Evolutionary conservation across 2,888 invertebrate species (phyloP).

Genomic region (Zygaena filipendulae): DNA sequence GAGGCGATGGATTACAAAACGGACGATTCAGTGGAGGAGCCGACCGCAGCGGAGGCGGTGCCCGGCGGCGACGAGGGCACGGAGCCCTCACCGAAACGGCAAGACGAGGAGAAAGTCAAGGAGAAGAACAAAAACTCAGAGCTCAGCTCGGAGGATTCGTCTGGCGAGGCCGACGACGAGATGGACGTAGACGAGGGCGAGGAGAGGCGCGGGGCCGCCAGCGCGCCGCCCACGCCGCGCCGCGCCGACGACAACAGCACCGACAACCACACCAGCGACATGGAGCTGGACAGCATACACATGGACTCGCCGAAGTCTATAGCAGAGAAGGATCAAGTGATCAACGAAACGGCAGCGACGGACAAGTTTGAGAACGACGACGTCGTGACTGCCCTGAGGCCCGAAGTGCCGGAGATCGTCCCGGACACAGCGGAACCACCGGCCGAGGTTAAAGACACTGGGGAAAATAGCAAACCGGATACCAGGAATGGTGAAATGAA

Average conservation of each 20-base stretch:
- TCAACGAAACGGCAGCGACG: slow-evolving; percentile 32
- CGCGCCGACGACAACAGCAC: slow-evolving; percentile 52
- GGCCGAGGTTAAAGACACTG: slow-evolving; percentile 21
- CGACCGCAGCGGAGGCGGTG: slow-evolving; percentile 13
- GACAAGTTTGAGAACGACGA: slow-evolving; percentile 30
- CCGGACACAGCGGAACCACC: slow-evolving; percentile 23
- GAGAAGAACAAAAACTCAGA: slow-evolving; percentile 49
- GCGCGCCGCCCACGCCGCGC: slow-evolving; percentile 42
- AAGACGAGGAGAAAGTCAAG: slow-evolving; percentile 28
- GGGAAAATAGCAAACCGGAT: slow-evolving; percentile 25
- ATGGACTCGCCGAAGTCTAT: slow-evolving; percentile 58
- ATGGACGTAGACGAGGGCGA: slow-evolving; percentile 73
- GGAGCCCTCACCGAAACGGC: slow-evolving; percentile 23
- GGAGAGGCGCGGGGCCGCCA: slow-evolving; percentile 42
- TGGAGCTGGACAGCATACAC: slow-evolving; percentile 60
- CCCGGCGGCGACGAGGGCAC: slow-evolving; percentile 17
- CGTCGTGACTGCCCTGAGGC: slow-evolving; percentile 19
- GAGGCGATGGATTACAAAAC: slow-evolving; percentile 33
- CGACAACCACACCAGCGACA: slow-evolving; percentile 59
- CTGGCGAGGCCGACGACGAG: slow-evolving; percentile 74
- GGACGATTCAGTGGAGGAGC: slow-evolving; percentile 36
- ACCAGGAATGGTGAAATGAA: slow-evolving; percentile 35
- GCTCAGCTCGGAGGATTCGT: slow-evolving; percentile 70
- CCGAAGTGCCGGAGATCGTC: slow-evolving; percentile 17
- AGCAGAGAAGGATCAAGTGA: slow-evolving; percentile 46